Evolutionary conservation across 2,888 invertebrate species (phyloP).

Genomic region (Drosophila borborema): DNA sequence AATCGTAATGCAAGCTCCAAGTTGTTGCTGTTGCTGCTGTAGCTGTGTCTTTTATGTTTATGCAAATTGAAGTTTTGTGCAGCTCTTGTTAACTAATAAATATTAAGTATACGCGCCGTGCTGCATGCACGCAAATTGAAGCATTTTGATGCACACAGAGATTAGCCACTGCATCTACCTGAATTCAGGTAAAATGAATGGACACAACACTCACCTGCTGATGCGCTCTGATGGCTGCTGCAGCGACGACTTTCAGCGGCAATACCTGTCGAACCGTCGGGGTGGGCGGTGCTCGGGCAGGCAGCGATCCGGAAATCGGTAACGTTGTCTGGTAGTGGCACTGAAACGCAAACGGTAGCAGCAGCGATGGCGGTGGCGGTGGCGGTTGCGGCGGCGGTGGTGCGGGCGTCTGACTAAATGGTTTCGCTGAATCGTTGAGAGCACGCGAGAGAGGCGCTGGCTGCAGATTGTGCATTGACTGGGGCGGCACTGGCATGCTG

Average conservation of each 20-base stretch:
- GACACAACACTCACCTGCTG: slow-evolving; percentile 76
- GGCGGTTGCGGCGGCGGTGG: slow-evolving; percentile 71
- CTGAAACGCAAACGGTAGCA: slow-evolving; percentile 44
- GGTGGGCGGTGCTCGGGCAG: slow-evolving; percentile 13
- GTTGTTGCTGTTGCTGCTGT: slow-evolving; percentile 28
- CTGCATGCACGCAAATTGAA: slow-evolving; percentile 57
- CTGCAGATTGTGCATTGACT: slow-evolving; percentile 7
- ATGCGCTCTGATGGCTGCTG: slow-evolving; percentile 71
- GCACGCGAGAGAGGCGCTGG: not conserved
- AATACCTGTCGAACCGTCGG: slow-evolving; percentile 47
- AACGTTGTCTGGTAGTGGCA: slow-evolving; percentile 35
- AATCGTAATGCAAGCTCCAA: slow-evolving; percentile 24
- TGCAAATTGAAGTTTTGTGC: slow-evolving; percentile 77
- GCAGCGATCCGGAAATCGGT: slow-evolving; percentile 11
- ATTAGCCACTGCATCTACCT: slow-evolving; percentile 39
- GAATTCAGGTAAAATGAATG: not conserved
- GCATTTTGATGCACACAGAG: slow-evolving; percentile 39
- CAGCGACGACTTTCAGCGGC: slow-evolving; percentile 65
- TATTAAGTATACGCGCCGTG: slow-evolving; percentile 70
- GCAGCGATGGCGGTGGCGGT: slow-evolving; percentile 59
- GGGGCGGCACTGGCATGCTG: slow-evolving; percentile 58
- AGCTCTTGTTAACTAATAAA: slow-evolving; percentile 71
- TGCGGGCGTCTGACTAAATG: slow-evolving; percentile 43
- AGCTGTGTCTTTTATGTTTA: slow-evolving; percentile 76
- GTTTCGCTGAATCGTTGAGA: slow-evolving; percentile 17